Conservation (phyloP, 2,888 invertebrate species). For the Busseola fusca region DNA sequence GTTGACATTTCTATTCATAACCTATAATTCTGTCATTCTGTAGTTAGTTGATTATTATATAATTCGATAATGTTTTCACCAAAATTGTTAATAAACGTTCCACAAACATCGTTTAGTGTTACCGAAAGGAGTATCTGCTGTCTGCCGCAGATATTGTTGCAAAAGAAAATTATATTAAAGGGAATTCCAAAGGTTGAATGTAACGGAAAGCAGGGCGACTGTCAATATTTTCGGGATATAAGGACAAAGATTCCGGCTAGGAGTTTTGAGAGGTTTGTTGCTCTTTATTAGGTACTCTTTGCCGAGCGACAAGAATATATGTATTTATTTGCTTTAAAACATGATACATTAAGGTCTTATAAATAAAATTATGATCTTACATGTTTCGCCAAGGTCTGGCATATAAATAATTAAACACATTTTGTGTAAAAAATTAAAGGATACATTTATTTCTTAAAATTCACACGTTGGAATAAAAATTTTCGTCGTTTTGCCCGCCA, state of each 20-base stretch:
- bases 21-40: no score
- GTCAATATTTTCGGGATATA: slow-evolving; percentile 9
- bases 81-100: slow-evolving; percentile 43
- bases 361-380: no score
- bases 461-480: no score
- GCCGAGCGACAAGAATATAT: no score
- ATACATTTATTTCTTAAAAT: no score
- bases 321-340: no score
- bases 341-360: no score
- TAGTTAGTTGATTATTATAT: slow-evolving; percentile 4
- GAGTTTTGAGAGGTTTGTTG: slow-evolving; percentile 36
- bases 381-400: no score
- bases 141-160: slow-evolving; percentile 19
- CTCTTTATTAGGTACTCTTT: no score
- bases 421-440: no score
- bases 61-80: slow-evolving; percentile 46
- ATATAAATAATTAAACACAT: no score
- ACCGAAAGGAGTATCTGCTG: slow-evolving; percentile 14
- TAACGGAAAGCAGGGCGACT: not conserved
- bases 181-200: slow-evolving; percentile 4
- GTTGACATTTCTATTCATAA: not conserved
- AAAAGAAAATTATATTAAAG: slow-evolving; percentile 16
- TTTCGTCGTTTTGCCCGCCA: no score
- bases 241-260: not conserved
- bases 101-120: slow-evolving; percentile 22